Base-by-base conservation (phyloP, 2,888 invertebrate genomes). In the Lacanobia wlatinum region DNA sequence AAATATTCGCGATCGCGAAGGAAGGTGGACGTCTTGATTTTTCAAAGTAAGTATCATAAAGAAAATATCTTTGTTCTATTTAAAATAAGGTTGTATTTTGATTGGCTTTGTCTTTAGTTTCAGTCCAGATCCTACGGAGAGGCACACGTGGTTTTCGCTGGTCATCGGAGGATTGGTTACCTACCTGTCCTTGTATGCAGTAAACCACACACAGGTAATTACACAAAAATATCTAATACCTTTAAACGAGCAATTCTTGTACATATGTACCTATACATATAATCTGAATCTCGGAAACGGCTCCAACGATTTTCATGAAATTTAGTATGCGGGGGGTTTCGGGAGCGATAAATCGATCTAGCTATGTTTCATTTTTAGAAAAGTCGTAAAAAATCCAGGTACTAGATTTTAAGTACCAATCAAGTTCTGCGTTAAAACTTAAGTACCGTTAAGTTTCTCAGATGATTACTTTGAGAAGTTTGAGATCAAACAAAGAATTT, bases 61-160 rank as follows among this genome's bases (percentile, higher is more conserved):
- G 1, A 0, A 46, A 50, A 34, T 50, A 28, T 10, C 1, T 60
- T 4, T 66, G 7, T 48, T 43, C 0, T 48, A 60, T 14, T 2
- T 12, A 16, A 1, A 7, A 34, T 65, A 59, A 48, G 55, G n/a
- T 52, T 10, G 6, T 60, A n/a, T 56, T 53, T 59, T 61, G 23
- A 76, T 12, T 53, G 40, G 21, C 18, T 59, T 71, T 67, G 18
- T 90, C 86, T 95, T 87, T 87, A 98, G 98, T 92, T 97, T 98
- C 87, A 97, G 97, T 88, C 86, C 97, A 2, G 98, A 99, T 94
- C 98, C 98, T 8, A 98, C 98, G 0, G 97, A 97, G 64, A 96
- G 99, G 21, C 98, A 98, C 84, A 98, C 98, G 0, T 98, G 98
- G 97, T 98, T 98, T 97, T 97, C 98, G 0, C 96, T 98, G 40